Conservation (phyloP, 2,888 invertebrate species). For the Atherix ibis region DNA sequence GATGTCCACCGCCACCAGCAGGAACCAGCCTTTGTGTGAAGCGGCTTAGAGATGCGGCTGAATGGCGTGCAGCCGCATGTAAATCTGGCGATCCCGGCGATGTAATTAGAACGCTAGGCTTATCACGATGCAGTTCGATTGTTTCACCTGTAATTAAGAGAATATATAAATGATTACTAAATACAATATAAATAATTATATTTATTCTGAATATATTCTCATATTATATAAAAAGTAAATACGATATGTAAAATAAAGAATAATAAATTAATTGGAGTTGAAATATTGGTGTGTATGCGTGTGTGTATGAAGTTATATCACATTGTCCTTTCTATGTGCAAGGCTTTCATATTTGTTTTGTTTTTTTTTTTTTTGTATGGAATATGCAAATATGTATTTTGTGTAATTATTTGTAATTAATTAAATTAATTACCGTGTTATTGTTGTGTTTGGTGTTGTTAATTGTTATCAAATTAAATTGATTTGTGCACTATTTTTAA, state of each 20-base stretch:
- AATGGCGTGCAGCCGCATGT: conserved; percentile 35
- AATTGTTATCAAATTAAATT: too few relatives aligned
- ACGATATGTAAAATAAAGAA: not conserved
- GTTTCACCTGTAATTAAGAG: conserved; percentile 18
- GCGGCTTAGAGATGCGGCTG: conserved; percentile 6
- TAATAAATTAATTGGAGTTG: not conserved
- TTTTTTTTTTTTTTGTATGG: too few relatives aligned
- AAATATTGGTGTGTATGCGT: not conserved
- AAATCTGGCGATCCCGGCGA: conserved; percentile 86
- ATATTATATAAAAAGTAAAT: not conserved
- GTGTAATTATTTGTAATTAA: too few relatives aligned
- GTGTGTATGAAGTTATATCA: too few relatives aligned
- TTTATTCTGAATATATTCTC: not conserved
- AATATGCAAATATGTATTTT: too few relatives aligned
- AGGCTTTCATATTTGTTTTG: too few relatives aligned
- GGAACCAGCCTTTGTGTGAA: conserved; percentile 20
- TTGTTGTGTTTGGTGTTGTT: too few relatives aligned
- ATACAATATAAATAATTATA: not conserved
- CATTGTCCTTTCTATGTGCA: too few relatives aligned
- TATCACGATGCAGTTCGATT: conserved; percentile 43
- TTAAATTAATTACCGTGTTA: too few relatives aligned
- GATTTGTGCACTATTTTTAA: too few relatives aligned
- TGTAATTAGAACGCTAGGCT: conserved; percentile 85
- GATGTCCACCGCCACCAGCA: conserved; percentile 20
- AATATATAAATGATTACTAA: too few relatives aligned